Evolutionary conservation across 2,113 vertebrate genomes (phyloP).

Genomic region (Amazona vittata): DNA sequence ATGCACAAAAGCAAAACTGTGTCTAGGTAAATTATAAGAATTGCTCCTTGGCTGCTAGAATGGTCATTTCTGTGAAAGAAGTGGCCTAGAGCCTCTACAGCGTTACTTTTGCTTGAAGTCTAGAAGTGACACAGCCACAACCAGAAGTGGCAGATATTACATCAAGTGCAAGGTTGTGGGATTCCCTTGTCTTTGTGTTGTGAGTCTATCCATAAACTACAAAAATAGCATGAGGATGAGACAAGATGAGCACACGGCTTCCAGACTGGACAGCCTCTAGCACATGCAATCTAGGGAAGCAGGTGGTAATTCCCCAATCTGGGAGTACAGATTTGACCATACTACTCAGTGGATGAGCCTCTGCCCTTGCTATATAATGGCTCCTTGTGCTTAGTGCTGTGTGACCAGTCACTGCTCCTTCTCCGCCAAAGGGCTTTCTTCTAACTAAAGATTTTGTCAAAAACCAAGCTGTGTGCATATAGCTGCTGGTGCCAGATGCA

Average conservation of each 20-base stretch:
- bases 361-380: neutral
- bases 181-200: neutral
- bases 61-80: neutral
- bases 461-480: neutral
- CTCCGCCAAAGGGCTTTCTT: neutral
- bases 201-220: accelerated
- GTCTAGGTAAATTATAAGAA: neutral
- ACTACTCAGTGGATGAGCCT: neutral
- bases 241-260: neutral
- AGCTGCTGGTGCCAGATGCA: neutral
- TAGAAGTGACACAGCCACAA: neutral
- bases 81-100: neutral
- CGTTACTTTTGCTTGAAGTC: neutral
- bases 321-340: neutral
- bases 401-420: neutral
- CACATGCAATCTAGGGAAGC: neutral
- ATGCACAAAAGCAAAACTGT: neutral
- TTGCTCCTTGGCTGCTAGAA: neutral
- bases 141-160: neutral
- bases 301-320: neutral
- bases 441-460: neutral
- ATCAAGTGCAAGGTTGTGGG: neutral
- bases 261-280: neutral
- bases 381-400: neutral
- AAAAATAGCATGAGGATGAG: neutral